Base-by-base conservation (phyloP, 2,797 vertebrate species). In the Fundulus diaphanus region DNA sequence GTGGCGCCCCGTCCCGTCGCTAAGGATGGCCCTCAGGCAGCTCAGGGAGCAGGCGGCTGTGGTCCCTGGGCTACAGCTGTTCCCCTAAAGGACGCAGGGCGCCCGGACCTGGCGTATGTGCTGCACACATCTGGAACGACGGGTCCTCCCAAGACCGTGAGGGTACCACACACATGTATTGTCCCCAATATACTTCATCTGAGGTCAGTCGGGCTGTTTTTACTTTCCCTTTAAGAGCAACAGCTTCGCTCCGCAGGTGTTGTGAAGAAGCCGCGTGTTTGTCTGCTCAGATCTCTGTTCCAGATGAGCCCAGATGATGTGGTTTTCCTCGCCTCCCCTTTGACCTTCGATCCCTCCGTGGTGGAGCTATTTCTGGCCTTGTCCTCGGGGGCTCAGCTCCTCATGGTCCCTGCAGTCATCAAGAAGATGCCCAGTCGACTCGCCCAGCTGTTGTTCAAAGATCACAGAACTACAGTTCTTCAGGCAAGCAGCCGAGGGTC, bases 121-220 rank as follows among this genome's bases (percentile, higher is more conserved):
- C 93, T 99, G 3, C 97, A 97, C 87, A 99, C 98, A 16, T 99
- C 98, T 49, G 98, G 98, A 90, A 99, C 97, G 11, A 99, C 98
- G 0, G 97, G 98, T 4, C 77, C 79, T 5, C 98, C 98, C 8
- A 99, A 97, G 93, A 95, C 95, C 73, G 98, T 99, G 68, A 94
- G 94, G 91, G 98, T 99, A 15, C 98, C 97, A 69, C 98, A 99
- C 76, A 87, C 84, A 63, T 99, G 98, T 70, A 97, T 99, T 54
- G 83, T 97, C 46, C 97, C 97, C 70, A 99, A 99, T 83, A 95
- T 99, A 82, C 90, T 94, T 35, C 96, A 99, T 87, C 95, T 99
- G 68, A 95, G 93, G 98, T 93, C 11, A 69, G 85, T 35, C 7
- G 6, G 68, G 22, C 0, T 40, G 22, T 3, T 82, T 49, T 15